Evolutionary conservation across 2,113 vertebrate species (phyloP).

Genomic region (Pangasianodon hypophthalmus): DNA sequence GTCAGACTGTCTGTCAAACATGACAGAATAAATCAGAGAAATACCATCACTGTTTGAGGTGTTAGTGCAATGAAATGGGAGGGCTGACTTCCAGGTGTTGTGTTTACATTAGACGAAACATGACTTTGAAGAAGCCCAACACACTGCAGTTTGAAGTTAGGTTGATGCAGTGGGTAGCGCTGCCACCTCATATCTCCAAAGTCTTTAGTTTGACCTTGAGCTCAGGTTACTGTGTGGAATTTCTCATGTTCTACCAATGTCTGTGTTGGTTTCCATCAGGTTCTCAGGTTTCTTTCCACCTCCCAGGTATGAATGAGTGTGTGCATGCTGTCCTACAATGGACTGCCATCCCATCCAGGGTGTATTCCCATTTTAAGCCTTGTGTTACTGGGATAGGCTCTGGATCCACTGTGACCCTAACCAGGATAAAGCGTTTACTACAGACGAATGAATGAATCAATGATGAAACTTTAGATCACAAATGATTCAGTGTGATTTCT

Average conservation of each 20-base stretch:
- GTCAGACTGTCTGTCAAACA: constrained; percentile 2
- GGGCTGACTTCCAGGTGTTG: background rate
- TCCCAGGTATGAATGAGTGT: background rate
- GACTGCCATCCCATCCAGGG: background rate
- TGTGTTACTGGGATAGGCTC: background rate
- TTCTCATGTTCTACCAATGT: background rate
- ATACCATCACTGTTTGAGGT: background rate
- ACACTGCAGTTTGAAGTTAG: background rate
- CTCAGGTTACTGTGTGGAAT: background rate
- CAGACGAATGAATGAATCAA: background rate
- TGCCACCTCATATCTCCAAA: background rate
- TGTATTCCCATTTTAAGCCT: background rate
- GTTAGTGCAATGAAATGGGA: background rate
- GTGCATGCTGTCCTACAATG: background rate
- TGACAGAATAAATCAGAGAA: background rate
- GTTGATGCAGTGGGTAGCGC: background rate
- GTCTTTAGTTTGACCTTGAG: background rate
- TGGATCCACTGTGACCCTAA: background rate
- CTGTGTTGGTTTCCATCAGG: background rate
- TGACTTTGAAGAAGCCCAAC: background rate
- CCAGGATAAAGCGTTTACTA: background rate
- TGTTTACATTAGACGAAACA: background rate
- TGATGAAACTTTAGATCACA: background rate
- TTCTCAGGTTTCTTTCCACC: background rate
- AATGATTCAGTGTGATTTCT: background rate